phyloP scores from a whole-genome alignment of 2,113 vertebrate species.

The Heliornis fulica region DNA sequence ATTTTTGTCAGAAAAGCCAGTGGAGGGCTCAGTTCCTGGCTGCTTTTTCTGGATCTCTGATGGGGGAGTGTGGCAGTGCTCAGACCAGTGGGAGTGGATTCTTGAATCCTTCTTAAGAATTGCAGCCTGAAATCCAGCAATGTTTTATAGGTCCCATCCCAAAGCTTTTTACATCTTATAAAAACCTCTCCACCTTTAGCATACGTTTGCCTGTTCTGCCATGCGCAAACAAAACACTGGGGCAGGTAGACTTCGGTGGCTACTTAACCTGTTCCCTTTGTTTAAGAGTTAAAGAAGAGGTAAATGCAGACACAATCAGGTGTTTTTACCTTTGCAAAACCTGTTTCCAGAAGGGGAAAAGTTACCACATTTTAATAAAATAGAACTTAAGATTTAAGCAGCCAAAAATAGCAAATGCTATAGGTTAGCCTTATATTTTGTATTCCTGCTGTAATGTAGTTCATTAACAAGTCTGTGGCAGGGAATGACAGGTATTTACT shows the following conservation, averaged over 20 bases:
- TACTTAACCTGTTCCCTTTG: background rate
- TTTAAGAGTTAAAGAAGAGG: background rate
- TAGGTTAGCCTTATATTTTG: background rate
- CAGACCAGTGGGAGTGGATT: accelerated
- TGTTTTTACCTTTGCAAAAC: background rate
- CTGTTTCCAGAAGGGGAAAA: background rate
- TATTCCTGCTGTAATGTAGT: background rate
- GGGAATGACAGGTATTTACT: background rate
- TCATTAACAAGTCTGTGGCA: background rate
- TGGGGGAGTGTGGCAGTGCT: accelerated
- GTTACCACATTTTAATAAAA: background rate
- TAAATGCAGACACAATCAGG: background rate
- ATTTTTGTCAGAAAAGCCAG: background rate
- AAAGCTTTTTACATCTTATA: background rate
- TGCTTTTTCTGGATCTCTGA: background rate
- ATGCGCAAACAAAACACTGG: background rate
- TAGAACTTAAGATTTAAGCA: background rate
- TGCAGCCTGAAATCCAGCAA: background rate
- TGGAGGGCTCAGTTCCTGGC: background rate
- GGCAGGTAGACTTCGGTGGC: background rate
- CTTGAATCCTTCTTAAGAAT: background rate
- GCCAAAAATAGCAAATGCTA: background rate
- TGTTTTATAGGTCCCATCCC: background rate
- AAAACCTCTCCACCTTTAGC: background rate
- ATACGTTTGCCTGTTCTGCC: background rate